Percentiles rank a stretch among this genome's conserved stretches.
Conservation (phyloP, 2,888 invertebrate genomes). For the Brenthis hecate region DNA sequence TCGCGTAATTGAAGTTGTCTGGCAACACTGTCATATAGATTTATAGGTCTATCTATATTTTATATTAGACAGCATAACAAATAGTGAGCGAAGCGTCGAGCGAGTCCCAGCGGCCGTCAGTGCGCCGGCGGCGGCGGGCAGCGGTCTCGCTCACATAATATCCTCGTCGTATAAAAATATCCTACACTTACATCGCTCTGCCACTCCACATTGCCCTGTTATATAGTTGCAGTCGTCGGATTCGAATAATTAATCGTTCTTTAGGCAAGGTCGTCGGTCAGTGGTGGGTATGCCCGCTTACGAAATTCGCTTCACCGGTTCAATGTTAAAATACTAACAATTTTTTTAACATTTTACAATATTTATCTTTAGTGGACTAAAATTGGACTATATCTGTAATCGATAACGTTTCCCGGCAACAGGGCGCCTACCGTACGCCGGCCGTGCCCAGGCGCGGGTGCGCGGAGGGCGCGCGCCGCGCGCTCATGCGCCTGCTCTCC, state of each 20-base stretch:
- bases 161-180: constrained; percentile 50
- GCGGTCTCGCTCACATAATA: constrained; percentile 21
- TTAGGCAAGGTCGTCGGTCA: background rate
- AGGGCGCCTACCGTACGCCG: constrained; percentile 55
- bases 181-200: constrained; percentile 33
- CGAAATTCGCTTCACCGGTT: background rate
- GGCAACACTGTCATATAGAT: constrained; percentile 13
- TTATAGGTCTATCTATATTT: constrained; percentile 15
- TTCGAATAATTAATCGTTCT: no score
- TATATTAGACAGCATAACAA: constrained; percentile 12
- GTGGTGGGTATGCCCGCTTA: constrained; percentile 6
- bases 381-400: constrained; percentile 9
- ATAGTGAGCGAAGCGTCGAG: constrained; percentile 24
- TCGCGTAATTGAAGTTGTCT: background rate
- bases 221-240: no score
- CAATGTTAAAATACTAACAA: no score
- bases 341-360: constrained; percentile 19
- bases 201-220: background rate
- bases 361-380: constrained; percentile 23
- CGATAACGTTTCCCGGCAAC: constrained; percentile 22
- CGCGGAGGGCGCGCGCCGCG: constrained; percentile 55
- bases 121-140: constrained; percentile 21
- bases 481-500: constrained; percentile 72
- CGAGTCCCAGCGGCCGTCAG: background rate
- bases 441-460: constrained; percentile 62